phyloP scores from a whole-genome alignment of 2,113 vertebrate genomes.

The Blennius ocellaris region DNA sequence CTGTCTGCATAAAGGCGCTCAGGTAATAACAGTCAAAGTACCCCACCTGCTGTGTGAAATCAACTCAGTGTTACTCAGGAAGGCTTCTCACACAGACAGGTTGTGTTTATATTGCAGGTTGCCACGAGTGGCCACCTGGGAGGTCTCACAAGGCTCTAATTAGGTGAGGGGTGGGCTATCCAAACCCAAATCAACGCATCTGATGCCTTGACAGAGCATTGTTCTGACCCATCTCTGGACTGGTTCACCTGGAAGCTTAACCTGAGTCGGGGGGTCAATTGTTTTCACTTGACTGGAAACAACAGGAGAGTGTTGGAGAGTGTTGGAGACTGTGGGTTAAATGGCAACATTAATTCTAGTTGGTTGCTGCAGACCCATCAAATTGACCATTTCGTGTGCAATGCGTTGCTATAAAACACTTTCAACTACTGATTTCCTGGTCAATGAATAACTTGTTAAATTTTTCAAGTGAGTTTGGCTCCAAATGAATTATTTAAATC shows the following conservation, averaged over 20 bases:
- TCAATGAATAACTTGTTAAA: no score
- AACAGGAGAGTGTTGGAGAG: constrained; percentile 7
- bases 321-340: neutral
- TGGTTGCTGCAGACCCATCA: neutral
- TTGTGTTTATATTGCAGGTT: constrained; percentile 69
- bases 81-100: constrained; percentile 50
- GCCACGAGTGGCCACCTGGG: constrained; percentile 47
- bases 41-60: constrained; percentile 69
- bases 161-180: constrained; percentile 65
- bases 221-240: constrained; percentile 36
- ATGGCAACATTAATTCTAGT: constrained; percentile 9
- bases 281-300: constrained; percentile 20
- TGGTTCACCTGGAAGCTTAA: constrained; percentile 49
- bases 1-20: constrained; percentile 76
- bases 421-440: no score
- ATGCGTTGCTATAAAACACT: neutral
- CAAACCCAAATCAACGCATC: constrained; percentile 60
- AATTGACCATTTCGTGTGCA: neutral
- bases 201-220: constrained; percentile 38
- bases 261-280: constrained; percentile 24
- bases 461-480: no score
- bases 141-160: constrained; percentile 64
- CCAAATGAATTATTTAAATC: neutral
- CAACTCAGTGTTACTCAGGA: constrained; percentile 56
- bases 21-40: constrained; percentile 78